Conservation (phyloP, 2,888 invertebrate genomes). For the Lacanobia wlatinum region DNA sequence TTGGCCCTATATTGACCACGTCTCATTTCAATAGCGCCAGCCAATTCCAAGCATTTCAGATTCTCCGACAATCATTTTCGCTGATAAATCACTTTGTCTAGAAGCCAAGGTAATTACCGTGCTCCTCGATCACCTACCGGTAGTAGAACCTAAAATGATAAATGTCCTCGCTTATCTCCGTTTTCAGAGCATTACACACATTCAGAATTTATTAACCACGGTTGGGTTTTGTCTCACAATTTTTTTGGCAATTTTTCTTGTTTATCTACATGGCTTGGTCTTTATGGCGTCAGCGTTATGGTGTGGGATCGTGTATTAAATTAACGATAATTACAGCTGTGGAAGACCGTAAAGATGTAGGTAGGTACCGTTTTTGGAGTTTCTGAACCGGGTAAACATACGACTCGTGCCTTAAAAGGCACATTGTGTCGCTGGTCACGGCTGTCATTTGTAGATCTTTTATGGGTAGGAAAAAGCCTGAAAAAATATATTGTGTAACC, state of each 20-base stretch:
- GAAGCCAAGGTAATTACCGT: slow-evolving; percentile 25
- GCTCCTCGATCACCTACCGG: slow-evolving; percentile 26
- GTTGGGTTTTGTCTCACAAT: slow-evolving; percentile 45
- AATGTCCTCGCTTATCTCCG: slow-evolving; percentile 55
- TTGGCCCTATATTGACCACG: neutral
- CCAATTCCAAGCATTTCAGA: neutral
- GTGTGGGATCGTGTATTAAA: neutral
- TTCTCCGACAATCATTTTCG: neutral
- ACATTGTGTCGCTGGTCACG: neutral
- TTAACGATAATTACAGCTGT: slow-evolving; percentile 7
- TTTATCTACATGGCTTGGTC: slow-evolving; percentile 39
- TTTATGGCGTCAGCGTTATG: slow-evolving; percentile 23
- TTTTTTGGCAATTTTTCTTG: slow-evolving; percentile 40
- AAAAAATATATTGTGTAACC: too few species aligned
- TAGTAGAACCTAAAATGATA: slow-evolving; percentile 49
- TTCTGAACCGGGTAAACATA: too few species aligned
- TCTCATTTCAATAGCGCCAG: too few species aligned
- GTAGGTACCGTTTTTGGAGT: neutral
- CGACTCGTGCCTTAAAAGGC: neutral
- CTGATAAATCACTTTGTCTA: neutral
- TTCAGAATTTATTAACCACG: slow-evolving; percentile 53
- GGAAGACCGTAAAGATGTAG: neutral
- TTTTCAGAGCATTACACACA: slow-evolving; percentile 62
- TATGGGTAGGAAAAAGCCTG: neutral
- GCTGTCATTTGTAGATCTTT: neutral